Evolutionary conservation across 2,113 vertebrate species (phyloP).

Genomic region (Bubo bubo): DNA sequence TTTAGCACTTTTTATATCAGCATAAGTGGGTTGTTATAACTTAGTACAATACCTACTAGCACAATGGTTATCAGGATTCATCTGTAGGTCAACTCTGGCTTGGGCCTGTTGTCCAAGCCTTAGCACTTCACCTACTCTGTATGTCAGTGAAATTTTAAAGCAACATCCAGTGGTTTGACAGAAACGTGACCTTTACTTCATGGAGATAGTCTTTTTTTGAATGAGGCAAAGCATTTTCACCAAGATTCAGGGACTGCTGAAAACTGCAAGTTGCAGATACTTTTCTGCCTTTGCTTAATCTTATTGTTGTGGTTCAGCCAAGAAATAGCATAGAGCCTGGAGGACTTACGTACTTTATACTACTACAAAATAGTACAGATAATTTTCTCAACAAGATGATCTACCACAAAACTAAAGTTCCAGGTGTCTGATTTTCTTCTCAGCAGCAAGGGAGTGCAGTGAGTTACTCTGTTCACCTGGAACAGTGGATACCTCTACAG

Average conservation of each 20-base stretch:
- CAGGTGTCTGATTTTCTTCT: neutral
- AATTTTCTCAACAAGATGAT: neutral
- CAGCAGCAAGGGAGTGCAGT: neutral
- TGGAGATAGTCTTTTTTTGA: neutral
- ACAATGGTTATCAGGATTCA: too few species aligned
- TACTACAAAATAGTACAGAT: neutral
- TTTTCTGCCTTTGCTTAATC: neutral
- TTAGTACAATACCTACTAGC: too few species aligned
- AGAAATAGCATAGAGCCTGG: neutral
- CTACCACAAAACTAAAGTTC: neutral
- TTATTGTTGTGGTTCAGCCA: too few species aligned
- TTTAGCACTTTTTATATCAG: too few species aligned
- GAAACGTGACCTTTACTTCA: neutral
- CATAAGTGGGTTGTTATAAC: too few species aligned
- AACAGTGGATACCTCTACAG: neutral
- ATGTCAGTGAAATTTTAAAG: neutral
- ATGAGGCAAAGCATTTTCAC: neutral
- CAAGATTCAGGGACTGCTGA: neutral
- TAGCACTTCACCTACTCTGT: neutral
- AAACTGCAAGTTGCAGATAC: neutral
- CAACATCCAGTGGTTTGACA: neutral
- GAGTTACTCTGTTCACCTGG: neutral
- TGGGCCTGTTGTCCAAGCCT: too few species aligned
- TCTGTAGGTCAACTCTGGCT: too few species aligned
- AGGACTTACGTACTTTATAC: neutral